phyloP scores from a whole-genome alignment of 2,888 invertebrate genomes.

The Limenitis camilla region DNA sequence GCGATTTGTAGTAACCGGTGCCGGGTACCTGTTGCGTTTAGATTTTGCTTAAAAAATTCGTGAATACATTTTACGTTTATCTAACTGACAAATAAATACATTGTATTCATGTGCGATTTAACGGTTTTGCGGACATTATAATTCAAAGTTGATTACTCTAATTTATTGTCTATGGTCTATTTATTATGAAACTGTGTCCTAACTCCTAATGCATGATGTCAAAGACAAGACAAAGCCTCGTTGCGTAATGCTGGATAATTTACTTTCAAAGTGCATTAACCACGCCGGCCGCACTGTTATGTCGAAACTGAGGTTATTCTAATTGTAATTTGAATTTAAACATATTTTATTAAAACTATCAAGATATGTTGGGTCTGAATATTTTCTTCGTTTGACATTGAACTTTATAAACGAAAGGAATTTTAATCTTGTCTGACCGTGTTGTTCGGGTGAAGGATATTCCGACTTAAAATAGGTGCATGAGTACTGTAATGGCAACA shows the following conservation, averaged over 20 bases:
- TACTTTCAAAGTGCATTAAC: conserved; percentile 26
- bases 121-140: too few species aligned
- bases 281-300: conserved; percentile 19
- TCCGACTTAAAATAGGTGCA: conserved; percentile 1
- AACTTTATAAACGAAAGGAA: conserved; percentile 1
- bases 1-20: conserved; percentile 54
- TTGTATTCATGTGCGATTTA: too few species aligned
- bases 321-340: conserved; percentile 11
- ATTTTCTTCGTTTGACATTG: conserved; percentile 8
- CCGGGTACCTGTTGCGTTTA: conserved; percentile 33
- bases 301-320: conserved; percentile 20
- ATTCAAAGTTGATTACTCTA: neutral
- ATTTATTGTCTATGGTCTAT: neutral
- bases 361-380: neutral
- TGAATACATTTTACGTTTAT: neutral
- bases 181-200: conserved; percentile 26
- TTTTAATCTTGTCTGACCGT: neutral
- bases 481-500: neutral
- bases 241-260: conserved; percentile 25
- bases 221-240: conserved; percentile 23
- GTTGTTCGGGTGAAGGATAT: conserved; percentile 8
- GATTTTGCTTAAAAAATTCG: conserved; percentile 2
- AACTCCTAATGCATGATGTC: conserved; percentile 25
- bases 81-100: too few species aligned
- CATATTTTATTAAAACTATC: neutral